These are phyloP conservation scores for Batillaria attramentaria DNA, from an alignment of 1,140 invertebrate species.

Conservation along the genomic window DNA sequence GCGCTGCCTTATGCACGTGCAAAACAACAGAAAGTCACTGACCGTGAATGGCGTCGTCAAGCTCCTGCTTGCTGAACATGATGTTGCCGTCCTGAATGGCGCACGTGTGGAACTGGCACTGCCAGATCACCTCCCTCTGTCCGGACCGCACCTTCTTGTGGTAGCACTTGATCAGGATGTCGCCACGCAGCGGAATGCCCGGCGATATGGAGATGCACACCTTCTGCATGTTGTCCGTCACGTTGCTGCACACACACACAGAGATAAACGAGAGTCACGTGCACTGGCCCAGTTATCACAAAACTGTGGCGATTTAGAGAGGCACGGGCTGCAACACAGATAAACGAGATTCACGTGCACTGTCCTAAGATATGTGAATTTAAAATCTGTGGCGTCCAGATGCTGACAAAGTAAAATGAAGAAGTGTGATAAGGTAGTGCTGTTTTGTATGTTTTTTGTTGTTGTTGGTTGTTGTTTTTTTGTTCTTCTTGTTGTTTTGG, in stretches of 20 bases:
- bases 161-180: constrained; percentile 92
- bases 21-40: constrained; percentile 56
- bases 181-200: constrained; percentile 85
- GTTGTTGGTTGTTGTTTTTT: no score
- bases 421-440: no score
- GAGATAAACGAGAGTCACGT: neutral
- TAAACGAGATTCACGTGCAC: no score
- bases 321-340: no score
- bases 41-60: constrained; percentile 88
- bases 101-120: constrained; percentile 93
- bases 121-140: constrained; percentile 80
- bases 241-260: constrained; percentile 64
- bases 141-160: constrained; percentile 75
- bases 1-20: neutral
- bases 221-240: constrained; percentile 70
- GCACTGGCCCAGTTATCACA: neutral
- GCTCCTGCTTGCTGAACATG: constrained; percentile 86
- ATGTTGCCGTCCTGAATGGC: constrained; percentile 87
- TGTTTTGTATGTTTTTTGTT: no score
- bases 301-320: neutral
- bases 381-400: no score
- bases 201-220: constrained; percentile 75
- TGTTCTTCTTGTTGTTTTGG: no score
- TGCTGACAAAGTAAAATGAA: no score
- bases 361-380: no score